Evolutionary conservation across 2,797 vertebrate genomes (phyloP), one percentile per base, ranked within the genome.

Genomic region (Trachurus trachurus): DNA sequence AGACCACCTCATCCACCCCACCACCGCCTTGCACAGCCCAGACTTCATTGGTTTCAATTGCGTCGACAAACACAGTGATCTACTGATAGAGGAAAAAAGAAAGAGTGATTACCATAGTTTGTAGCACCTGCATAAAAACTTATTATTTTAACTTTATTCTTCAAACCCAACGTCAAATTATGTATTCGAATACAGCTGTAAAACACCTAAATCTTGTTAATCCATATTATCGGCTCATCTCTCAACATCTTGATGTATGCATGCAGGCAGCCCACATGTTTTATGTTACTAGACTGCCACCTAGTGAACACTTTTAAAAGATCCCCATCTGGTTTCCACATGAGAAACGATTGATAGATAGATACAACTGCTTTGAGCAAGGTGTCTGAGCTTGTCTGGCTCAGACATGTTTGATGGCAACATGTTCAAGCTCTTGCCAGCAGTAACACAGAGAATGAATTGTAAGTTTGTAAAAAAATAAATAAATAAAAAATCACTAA

Each of bases 201-300:
- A 84, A 85, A 89, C 61, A 73, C 37, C 26, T 67, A 87, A 71
- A 85, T 90, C 72, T 70, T 75, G 78, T 88, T 90, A 85, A 90
- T 91, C 77, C 81, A 86, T 89, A 83, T 90, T 83, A 90, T 89
- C 82, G 39, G 57, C 78, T 86, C 76, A 87, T 92, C 89, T 83
- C 81, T 87, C 66, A 67, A 54, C 78, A 76, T 81, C 82, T 88
- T 83, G 78, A 87, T 86, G 76, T 65, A 78, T 87, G 79, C 70
- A 65, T 83, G 83, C 80, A 85, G 86, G 80, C 65, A 56, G 74
- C 59, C 50, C 0, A n/a, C 22, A 67, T 81, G 44, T 89, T 94
- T 78, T 81, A 76, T 94, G 95, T 94, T 92, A 91, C 94, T 92
- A 88, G 87, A 95, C 93, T 95, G 96, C 95, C 96, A 95, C 94